Base-by-base conservation (phyloP, 2,113 vertebrate species). In the Sapayoa aenigma region DNA sequence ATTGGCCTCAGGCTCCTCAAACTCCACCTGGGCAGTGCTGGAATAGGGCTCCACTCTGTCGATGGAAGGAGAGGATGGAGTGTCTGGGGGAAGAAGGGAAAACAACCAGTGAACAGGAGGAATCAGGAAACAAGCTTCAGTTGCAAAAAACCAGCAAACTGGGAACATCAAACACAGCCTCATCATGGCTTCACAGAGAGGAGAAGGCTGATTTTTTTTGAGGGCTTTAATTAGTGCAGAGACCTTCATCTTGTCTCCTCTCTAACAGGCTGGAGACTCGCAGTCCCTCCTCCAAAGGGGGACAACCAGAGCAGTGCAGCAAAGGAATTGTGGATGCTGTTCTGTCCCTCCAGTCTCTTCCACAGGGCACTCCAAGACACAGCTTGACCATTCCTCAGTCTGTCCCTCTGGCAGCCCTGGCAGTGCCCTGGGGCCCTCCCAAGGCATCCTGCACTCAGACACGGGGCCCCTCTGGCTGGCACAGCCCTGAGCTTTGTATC, bases 11-110 rank as follows among this genome's bases (percentile, higher is more conserved):
- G 99, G 99, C 94, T 99, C 99, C 28, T 98, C 98, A 12, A 99
- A 99, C 79, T 98, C 97, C 93, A 99, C 98, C 96, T 98, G 98
- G 23, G 99, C 99, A 4, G 99, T 99, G 95, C 99, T 99, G 72
- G 99, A 99, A 84, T 99, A 99, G 2, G 99, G 98, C 59, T 98
- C 98, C 95, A 99, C 99, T 90, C 98, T 97, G 63, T 97, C 96
- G 55, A 99, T 98, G 95, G 97, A 98, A 6, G 99, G 99, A 63
- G 98, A 98, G 21, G 99, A 99, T 0, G 99, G 99, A 24, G 99
- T 99, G 84, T 99, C 99, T 99, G 97, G 28, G 53, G 78, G 52
- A 89, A 84, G 37, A 84, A 93, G 62, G 68, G 71, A 82, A 39
- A 74, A 84, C 33, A 44, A 47, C 7, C 73, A 67, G 53, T 86